Base-by-base conservation (phyloP, 2,888 invertebrate species). In the Tineola bisselliella region DNA sequence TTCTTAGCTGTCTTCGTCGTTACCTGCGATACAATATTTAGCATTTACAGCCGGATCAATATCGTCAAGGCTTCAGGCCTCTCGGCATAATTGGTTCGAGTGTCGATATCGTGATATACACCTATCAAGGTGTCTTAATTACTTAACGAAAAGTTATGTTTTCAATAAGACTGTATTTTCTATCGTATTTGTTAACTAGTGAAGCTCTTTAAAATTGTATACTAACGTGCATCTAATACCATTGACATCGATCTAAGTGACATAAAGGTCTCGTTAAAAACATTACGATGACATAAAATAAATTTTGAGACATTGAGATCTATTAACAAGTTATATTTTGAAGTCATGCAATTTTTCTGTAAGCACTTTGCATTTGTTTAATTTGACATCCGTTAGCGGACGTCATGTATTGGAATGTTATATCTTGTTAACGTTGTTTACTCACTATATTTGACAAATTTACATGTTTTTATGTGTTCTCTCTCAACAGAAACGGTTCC, bases 1-100 rank as follows among this genome's bases (percentile, higher is more conserved):
- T 48, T 48, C 15, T 48, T 48, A 48, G 48, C 48, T 48, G 10
- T 15, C 13, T 13, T 48, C 10, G 12, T n/a, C 6, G 17, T 17
- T 48, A 48, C 17, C 48, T 48, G 48, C 15, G 15, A 25, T 54
- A 18, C 25, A 54, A 54, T 54, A 54, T 54, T 54, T 54, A 19
- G 44, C 59, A 18, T 59, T 33, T 58, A 58, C 59, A 4, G 59
- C 10, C 15, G 17, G 67, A 68, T 74, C 73, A 66, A 74, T 73
- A 71, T 67, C 63, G 65, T 64, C 70, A 70, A 73, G 70, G 72
- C 65, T 69, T 38, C 10, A 3, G 10, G 10, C 10, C 10, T 38
- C 10, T 38, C 10, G 38, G 38, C 2, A 48, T 3, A 10, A 48
- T 13, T 48, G 3, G 48, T 15, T 48, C n/a, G 6, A 17, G 48